phyloP scores from a whole-genome alignment of 2,888 invertebrate genomes.

The Hofmannophila pseudospretella region DNA sequence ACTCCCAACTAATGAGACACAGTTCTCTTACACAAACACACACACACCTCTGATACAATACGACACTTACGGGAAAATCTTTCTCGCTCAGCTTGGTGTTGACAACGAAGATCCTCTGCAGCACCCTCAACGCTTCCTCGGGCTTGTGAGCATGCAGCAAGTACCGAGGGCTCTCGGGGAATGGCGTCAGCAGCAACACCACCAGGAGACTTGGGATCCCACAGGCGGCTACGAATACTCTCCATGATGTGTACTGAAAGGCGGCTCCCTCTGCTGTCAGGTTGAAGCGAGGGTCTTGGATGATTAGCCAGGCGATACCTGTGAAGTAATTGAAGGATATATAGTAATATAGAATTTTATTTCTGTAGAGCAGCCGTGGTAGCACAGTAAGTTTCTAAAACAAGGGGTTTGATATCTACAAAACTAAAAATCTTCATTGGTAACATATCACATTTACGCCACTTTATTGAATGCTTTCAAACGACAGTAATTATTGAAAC shows the following conservation, averaged over 20 bases:
- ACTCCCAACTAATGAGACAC: too few species aligned
- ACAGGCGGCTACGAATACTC: constrained; percentile 80
- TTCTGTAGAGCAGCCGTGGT: not conserved
- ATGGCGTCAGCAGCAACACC: constrained; percentile 63
- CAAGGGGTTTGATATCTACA: too few species aligned
- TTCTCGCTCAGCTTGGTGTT: constrained; percentile 69
- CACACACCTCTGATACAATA: too few species aligned
- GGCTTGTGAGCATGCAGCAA: constrained; percentile 68
- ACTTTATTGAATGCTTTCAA: too few species aligned
- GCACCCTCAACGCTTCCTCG: constrained; percentile 68
- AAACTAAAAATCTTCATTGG: too few species aligned
- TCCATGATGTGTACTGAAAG: constrained; percentile 79
- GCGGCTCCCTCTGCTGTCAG: constrained; percentile 35
- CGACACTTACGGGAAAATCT: constrained; percentile 72
- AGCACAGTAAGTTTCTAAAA: too few species aligned
- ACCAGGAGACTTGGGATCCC: constrained; percentile 76
- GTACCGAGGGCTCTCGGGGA: constrained; percentile 79
- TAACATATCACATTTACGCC: too few species aligned
- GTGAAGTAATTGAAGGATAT: constrained; percentile 12
- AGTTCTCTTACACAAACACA: too few species aligned
- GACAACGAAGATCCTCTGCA: constrained; percentile 73
- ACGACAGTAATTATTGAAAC: too few species aligned
- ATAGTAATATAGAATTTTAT: too few species aligned
- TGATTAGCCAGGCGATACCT: constrained; percentile 71
- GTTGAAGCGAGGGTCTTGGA: constrained; percentile 53